Conservation (phyloP, 2,888 invertebrate species). For the Mesochorus sp. region DNA sequence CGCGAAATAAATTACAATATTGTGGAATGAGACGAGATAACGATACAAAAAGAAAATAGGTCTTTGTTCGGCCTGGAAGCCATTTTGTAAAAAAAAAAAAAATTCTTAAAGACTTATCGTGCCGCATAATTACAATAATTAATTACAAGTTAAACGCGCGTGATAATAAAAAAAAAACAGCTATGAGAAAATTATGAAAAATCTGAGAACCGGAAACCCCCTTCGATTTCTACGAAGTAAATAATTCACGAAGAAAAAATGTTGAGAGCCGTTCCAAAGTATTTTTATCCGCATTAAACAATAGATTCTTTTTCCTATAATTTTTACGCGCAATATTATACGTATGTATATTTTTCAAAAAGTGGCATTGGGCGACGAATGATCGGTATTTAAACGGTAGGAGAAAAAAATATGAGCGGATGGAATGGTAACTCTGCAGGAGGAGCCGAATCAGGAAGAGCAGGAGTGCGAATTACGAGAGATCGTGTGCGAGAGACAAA, state of each 20-base stretch:
- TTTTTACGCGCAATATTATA: no score
- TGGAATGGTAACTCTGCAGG: constrained; percentile 63
- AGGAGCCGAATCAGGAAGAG: constrained; percentile 16
- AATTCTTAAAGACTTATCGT: not conserved
- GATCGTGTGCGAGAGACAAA: not conserved
- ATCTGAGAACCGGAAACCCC: no score
- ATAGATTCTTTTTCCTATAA: no score
- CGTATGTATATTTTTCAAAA: no score
- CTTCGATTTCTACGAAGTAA: no score
- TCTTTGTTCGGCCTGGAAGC: not conserved
- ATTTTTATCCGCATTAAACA: no score
- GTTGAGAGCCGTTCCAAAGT: no score
- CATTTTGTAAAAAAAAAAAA: constrained; percentile 11
- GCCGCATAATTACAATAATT: not conserved
- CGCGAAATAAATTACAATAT: not conserved
- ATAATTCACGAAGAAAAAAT: no score
- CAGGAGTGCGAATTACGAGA: constrained; percentile 15
- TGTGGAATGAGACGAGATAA: constrained; percentile 9
- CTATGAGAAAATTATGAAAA: no score
- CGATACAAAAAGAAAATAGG: constrained; percentile 1
- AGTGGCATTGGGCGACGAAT: no score
- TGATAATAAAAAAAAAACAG: not conserved
- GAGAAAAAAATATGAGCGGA: constrained; percentile 60
- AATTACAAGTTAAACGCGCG: not conserved
- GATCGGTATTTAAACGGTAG: no score